These are phyloP conservation scores for Taxidea taxus DNA, from an alignment of 2,113 vertebrate species.

Conservation along the genomic window DNA sequence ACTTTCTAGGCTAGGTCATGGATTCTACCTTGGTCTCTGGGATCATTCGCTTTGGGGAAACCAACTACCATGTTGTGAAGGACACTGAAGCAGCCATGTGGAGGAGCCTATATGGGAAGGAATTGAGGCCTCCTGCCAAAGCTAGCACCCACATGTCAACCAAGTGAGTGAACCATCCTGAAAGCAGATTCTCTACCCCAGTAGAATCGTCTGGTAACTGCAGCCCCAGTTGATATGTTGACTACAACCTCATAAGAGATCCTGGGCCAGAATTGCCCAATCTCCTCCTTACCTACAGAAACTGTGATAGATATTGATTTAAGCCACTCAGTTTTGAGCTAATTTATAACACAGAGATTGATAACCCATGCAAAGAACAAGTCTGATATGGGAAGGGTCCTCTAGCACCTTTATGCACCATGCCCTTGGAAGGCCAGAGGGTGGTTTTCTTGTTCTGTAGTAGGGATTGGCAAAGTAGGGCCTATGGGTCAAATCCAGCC, in stretches of 20 bases:
- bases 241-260: background rate
- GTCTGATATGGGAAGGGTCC: background rate
- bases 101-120: background rate
- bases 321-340: background rate
- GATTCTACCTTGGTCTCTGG: background rate
- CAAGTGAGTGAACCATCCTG: background rate
- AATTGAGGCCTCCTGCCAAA: background rate
- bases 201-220: background rate
- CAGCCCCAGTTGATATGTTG: background rate
- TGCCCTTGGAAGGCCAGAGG: background rate
- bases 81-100: background rate
- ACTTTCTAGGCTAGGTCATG: background rate
- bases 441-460: background rate
- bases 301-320: background rate
- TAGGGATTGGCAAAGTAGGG: background rate
- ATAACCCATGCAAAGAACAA: background rate
- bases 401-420: background rate
- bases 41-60: background rate
- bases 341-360: background rate
- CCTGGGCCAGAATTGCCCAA: background rate
- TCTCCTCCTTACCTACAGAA: background rate
- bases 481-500: background rate
- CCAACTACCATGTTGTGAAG: background rate
- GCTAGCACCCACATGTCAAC: background rate
- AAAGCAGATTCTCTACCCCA: background rate